Percentiles rank a stretch among this genome's conserved stretches.
phyloP scores from a whole-genome alignment of 1,140 invertebrate genomes.

The Cydia pomonella region DNA sequence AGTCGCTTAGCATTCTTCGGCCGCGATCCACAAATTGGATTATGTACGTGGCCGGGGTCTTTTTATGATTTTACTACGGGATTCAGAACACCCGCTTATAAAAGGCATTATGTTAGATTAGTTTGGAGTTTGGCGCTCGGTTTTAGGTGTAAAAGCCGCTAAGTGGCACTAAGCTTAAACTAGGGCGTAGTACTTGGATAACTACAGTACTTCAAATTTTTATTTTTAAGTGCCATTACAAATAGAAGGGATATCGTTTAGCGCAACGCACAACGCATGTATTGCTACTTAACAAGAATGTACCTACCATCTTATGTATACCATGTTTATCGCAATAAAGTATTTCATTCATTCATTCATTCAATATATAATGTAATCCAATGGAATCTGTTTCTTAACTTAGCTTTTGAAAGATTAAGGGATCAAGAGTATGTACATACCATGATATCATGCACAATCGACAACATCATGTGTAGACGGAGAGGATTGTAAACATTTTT shows the following conservation, averaged over 20 bases:
- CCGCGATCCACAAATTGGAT: slow-evolving; percentile 68
- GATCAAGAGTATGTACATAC: too few relatives aligned
- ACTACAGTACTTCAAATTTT: background rate
- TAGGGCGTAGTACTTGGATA: background rate
- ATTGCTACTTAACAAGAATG: too few relatives aligned
- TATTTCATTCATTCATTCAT: too few relatives aligned
- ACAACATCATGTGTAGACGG: too few relatives aligned
- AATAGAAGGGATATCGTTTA: background rate
- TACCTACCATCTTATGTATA: too few relatives aligned
- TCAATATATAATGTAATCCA: too few relatives aligned
- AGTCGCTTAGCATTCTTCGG: slow-evolving; percentile 63
- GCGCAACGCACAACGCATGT: too few relatives aligned
- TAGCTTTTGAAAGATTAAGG: too few relatives aligned
- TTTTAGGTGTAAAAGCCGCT: background rate
- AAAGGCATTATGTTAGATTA: slow-evolving; percentile 32
- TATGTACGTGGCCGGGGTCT: slow-evolving; percentile 61
- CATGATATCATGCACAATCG: too few relatives aligned
- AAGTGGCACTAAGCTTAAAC: slow-evolving; percentile 2
- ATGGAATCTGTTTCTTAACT: too few relatives aligned
- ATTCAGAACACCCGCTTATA: slow-evolving; percentile 57
- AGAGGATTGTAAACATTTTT: too few relatives aligned
- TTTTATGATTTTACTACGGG: slow-evolving; percentile 68
- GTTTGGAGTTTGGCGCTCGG: slow-evolving; percentile 16
- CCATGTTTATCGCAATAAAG: too few relatives aligned
- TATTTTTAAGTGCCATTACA: background rate